A percentile compares a stretch with the other conserved stretches of the same genome.
Conservation (phyloP, 2,888 invertebrate species). For the Bombylius discolor region DNA sequence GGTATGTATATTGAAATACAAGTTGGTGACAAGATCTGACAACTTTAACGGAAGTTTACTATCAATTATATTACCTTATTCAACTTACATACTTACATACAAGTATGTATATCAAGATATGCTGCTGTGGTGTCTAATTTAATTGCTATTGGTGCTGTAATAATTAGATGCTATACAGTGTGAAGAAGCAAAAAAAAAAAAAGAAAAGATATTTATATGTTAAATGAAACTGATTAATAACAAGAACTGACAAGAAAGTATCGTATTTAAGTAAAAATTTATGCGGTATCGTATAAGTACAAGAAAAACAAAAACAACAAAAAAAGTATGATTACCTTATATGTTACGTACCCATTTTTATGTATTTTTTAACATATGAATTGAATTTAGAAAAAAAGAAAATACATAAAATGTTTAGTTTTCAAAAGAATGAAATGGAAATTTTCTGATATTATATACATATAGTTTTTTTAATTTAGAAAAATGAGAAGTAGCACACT, state of each 20-base stretch:
- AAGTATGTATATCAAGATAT: not conserved
- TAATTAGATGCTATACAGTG: not conserved
- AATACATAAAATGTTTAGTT: too few species aligned
- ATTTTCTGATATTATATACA: too few species aligned
- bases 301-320: too few species aligned
- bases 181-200: not conserved
- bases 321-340: too few species aligned
- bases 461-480: too few species aligned
- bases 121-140: not conserved
- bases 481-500: too few species aligned
- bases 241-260: not conserved
- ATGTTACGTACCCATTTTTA: too few species aligned
- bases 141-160: not conserved
- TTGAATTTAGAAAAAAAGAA: not conserved
- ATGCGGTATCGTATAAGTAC: too few species aligned
- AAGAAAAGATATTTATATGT: not conserved
- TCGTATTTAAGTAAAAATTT: too few species aligned
- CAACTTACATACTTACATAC: not conserved
- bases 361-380: not conserved
- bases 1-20: too few species aligned
- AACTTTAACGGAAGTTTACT: not conserved
- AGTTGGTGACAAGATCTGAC: not conserved
- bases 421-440: too few species aligned
- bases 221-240: not conserved
- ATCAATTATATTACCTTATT: not conserved